Conservation (phyloP, 2,113 vertebrate genomes). For the Ammodramus savannarum region DNA sequence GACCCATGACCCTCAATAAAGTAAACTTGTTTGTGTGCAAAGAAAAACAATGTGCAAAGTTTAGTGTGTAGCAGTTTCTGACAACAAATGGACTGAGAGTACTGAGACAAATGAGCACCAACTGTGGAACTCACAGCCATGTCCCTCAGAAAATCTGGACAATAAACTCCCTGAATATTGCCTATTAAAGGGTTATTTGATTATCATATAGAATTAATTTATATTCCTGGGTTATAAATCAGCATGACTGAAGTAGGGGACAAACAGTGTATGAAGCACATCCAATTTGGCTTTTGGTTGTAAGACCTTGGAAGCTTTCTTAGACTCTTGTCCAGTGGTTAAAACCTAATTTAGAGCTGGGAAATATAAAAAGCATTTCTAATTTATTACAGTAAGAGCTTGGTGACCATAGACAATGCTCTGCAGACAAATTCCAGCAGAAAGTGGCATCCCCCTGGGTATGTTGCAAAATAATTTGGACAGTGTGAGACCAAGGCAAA, state of each 20-base stretch:
- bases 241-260: not conserved
- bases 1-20: not conserved
- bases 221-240: not conserved
- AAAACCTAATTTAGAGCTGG: not conserved
- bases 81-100: not conserved
- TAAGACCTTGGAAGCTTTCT: not conserved
- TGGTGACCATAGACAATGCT: not conserved
- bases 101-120: not conserved
- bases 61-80: not conserved
- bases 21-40: not conserved
- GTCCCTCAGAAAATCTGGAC: not conserved
- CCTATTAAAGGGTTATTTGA: not conserved
- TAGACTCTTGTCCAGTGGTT: not conserved
- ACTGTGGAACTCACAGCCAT: not conserved
- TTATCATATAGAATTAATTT: not conserved
- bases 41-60: not conserved
- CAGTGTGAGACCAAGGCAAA: not conserved
- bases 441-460: not conserved
- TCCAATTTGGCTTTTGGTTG: not conserved
- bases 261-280: accelerated
- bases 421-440: not conserved
- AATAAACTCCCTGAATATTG: not conserved
- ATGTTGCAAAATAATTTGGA: not conserved
- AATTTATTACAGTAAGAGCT: not conserved
- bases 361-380: not conserved